Conservation (phyloP, 1,140 invertebrate genomes). For the Ceratosolen solmsi region DNA sequence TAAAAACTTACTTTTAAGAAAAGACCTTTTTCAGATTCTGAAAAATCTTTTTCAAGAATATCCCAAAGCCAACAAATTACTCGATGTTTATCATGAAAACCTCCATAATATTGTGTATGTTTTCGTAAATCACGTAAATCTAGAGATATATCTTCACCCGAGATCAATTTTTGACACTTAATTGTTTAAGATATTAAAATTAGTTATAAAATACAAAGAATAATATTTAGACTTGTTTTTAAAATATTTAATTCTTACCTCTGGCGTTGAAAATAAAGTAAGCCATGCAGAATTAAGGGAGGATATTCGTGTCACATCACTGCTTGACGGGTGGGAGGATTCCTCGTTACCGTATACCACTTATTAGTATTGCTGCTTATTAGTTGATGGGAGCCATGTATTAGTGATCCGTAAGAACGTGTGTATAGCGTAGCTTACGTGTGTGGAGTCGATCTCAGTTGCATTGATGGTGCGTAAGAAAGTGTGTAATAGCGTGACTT, state of each 20-base stretch:
- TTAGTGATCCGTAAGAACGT: too few relatives aligned
- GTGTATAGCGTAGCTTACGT: too few relatives aligned
- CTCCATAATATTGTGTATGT: conserved; percentile 98
- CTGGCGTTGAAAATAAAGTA: conserved; percentile 95
- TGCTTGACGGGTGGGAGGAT: too few relatives aligned
- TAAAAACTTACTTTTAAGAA: conserved; percentile 86
- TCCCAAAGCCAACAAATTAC: conserved; percentile 99
- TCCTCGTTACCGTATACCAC: too few relatives aligned
- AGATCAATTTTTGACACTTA: conserved; percentile 89
- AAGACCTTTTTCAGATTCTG: conserved; percentile 89
- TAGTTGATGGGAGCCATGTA: too few relatives aligned
- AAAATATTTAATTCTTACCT: conserved; percentile 75
- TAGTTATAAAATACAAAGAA: too few relatives aligned
- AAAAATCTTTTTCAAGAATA: conserved; percentile 96
- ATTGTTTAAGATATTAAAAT: conserved; percentile 11
- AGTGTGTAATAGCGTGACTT: too few relatives aligned
- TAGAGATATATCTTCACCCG: conserved; percentile 91
- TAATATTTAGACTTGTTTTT: too few relatives aligned
- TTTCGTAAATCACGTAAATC: conserved; percentile 92
- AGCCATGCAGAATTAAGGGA: conserved; percentile 98
- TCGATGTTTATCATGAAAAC: conserved; percentile 98
- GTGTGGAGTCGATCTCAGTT: too few relatives aligned
- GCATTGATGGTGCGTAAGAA: too few relatives aligned
- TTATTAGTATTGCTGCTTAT: too few relatives aligned
- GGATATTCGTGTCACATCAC: too few relatives aligned